Base-by-base conservation (phyloP, 2,888 invertebrate species). In the Oscheius sp. region DNA sequence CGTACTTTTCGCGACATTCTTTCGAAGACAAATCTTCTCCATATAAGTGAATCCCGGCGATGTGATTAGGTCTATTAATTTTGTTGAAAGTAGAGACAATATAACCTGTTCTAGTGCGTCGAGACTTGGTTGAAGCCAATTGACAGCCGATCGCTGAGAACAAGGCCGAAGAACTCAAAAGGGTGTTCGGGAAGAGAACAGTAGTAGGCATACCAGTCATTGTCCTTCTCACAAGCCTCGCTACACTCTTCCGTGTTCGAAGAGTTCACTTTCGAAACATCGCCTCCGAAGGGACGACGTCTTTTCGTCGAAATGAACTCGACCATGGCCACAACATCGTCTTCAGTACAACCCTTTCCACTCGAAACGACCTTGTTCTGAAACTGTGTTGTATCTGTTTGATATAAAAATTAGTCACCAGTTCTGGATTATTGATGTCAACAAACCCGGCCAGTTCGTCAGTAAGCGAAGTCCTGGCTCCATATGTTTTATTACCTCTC, bases 161-260 rank as follows among this genome's bases (percentile, higher is more conserved):
- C 1, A 71, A 32, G 4, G 71, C 71, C 33, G 71, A 71, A 11
- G 59, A 71, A 58, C 71, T 71, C 3, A 42, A 71, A 59, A 70
- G 7, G 21, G 9, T 3, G 13, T 7, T 60, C 2, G 13, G n/a
- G 33, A 60, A n/a, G 21, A 42, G 9, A 42, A 10, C 47, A 37
- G 29, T 21, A 53, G 32, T 62, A 53, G 5, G 9, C 29, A 10
- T 60, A 71, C 71, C 71, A 71, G 50, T 71, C 62, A 10, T 47
- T 32, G 42, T 71, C 71, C n/a, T 60, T 21, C 35, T 59, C 50
- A 50, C 71, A 71, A 48, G 9, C 47, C n/a, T 60, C 59, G 32
- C 48, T 42, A 32, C 71, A 71, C 10, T 47, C 60, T 47, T 50
- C 50, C 10, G 53, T 11, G 2, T 62, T 29, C 11, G n/a, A 32